Percentiles rank a stretch among this genome's conserved stretches.
These are phyloP conservation scores for Nemapogon koenigi DNA, from an alignment of 2,888 invertebrate genomes.

Conservation along the genomic window DNA sequence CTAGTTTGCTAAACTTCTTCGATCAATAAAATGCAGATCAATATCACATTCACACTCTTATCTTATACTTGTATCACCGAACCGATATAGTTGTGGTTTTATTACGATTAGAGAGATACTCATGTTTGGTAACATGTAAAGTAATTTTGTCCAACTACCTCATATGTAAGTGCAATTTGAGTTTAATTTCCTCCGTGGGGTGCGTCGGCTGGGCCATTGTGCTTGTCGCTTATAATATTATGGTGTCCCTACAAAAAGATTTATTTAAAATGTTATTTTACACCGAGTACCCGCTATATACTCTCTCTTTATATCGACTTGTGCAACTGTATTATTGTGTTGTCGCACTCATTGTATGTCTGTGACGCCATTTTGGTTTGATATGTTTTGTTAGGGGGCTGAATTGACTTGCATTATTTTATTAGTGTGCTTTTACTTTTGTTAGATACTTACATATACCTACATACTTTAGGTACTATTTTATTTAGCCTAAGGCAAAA, in stretches of 20 bases:
- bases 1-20: too few relatives aligned
- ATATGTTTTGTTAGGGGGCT: constrained; percentile 7
- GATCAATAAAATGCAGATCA: too few relatives aligned
- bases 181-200: constrained; percentile 44
- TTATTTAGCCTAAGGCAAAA: too few relatives aligned
- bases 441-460: too few relatives aligned
- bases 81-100: too few relatives aligned
- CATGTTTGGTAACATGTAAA: too few relatives aligned
- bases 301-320: constrained; percentile 19
- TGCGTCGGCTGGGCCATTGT: constrained; percentile 35
- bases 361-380: constrained; percentile 44
- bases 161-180: constrained; percentile 24
- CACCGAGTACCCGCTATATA: constrained; percentile 39
- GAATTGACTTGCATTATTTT: constrained; percentile 37
- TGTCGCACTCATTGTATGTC: constrained; percentile 1
- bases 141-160: constrained; percentile 29
- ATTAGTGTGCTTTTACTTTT: constrained; percentile 4
- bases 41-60: too few relatives aligned
- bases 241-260: constrained; percentile 54
- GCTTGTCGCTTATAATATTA: constrained; percentile 52
- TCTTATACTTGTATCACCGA: too few relatives aligned
- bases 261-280: constrained; percentile 65
- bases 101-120: too few relatives aligned
- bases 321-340: constrained; percentile 9
- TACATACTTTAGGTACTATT: too few relatives aligned